Base-by-base conservation (phyloP, 2,888 invertebrate genomes). In the Scaptomyza parva region DNA sequence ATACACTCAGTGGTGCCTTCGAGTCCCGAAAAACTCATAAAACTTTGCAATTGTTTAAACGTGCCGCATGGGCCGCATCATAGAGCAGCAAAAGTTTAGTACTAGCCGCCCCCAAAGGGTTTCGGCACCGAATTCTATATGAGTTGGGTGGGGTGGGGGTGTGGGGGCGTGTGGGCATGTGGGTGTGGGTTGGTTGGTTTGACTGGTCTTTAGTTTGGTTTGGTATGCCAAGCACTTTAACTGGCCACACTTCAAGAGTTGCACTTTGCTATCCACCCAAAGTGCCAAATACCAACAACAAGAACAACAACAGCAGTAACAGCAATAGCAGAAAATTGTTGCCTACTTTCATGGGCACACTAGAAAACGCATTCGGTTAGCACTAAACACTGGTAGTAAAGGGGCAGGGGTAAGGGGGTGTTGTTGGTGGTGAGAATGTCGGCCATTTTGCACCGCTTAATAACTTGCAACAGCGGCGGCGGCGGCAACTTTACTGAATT, bases 31-130 rank as follows among this genome's bases (percentile, higher is more conserved):
- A 68, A 73, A 61, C 62, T 68, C 72, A 72, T 72, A 72, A 72
- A 72, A 72, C 52, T 82, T 86, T 76, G 76, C 76, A 86, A 80
- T 86, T 86, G 79, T 82, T 80, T 80, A 78, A 80, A 85, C 79
- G 86, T 80, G 79, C 82, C 82, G 67, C 70, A 64, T 52, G 66
- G 70, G 64, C 67, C 63, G 63, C 54, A 57, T 54, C 75, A 70
- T 73, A 65, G 58, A 74, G 52, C 52, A 59, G 59, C 59, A 14
- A 50, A 70, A 70, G 24, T 70, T 70, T 65, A 70, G n/a, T n/a
- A n/a, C n/a, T n/a, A n/a, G n/a, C 37, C 30, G 30, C 28, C 51
- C 71, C 61, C 70, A 48, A 43, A 60, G 37, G 53, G 18, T 60
- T 54, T 17, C 9, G 37, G 37, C 37, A 37, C 17, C 20, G 22